phyloP scores from a whole-genome alignment of 2,113 vertebrate species.

The Pholis gunnellus region DNA sequence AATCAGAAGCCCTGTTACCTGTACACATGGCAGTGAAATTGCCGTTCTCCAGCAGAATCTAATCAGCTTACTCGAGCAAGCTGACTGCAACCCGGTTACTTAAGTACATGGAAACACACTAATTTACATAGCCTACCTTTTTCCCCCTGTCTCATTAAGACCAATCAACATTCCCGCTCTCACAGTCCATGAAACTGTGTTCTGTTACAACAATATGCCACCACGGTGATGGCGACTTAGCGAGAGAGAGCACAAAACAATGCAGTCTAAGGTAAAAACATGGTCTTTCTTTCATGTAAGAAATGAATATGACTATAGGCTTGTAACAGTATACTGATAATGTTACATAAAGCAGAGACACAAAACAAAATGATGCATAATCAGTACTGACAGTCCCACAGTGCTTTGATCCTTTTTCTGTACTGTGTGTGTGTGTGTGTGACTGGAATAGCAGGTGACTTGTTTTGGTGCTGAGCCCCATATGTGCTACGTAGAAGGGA shows the following conservation, averaged over 20 bases:
- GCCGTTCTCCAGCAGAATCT: no score
- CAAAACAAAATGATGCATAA: conserved; percentile 36
- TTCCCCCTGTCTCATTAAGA: neutral
- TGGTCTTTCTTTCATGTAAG: neutral
- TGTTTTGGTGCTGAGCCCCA: conserved; percentile 80
- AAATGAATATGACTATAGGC: neutral
- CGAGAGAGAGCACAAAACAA: neutral
- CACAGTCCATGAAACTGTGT: conserved; percentile 1
- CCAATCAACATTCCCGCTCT: neutral
- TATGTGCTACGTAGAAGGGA: conserved; percentile 69
- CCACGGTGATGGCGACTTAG: neutral
- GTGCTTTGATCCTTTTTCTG: conserved; percentile 61
- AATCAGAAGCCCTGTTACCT: neutral
- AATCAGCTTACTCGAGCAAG: neutral
- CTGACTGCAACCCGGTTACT: neutral
- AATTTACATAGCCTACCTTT: neutral
- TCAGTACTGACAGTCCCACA: conserved; percentile 46
- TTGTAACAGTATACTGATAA: neutral
- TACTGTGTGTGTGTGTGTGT: conserved; percentile 40
- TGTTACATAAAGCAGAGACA: conserved; percentile 28
- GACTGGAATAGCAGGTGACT: conserved; percentile 78
- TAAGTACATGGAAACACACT: neutral
- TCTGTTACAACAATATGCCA: neutral
- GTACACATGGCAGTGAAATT: neutral
- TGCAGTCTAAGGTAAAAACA: neutral